These are phyloP conservation scores for Etheostoma spectabile DNA, from an alignment of 2,113 vertebrate species.

Conservation along the genomic window DNA sequence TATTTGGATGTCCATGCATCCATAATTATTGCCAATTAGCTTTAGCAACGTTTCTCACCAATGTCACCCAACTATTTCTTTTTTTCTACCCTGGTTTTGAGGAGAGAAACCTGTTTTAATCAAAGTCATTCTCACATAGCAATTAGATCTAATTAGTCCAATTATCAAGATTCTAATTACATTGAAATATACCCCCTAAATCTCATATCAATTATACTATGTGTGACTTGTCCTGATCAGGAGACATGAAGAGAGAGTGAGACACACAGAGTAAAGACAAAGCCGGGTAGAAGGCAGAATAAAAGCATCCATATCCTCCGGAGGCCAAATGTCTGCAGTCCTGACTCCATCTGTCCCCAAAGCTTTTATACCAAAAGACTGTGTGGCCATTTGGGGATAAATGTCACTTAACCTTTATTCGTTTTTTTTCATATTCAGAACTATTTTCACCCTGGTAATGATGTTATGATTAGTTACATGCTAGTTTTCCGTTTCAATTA, in stretches of 20 bases:
- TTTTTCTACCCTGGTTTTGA: slow-evolving; percentile 73
- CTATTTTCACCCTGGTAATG: slow-evolving; percentile 51
- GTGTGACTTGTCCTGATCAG: slow-evolving; percentile 83
- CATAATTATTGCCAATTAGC: slow-evolving; percentile 48
- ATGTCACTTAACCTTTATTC: slow-evolving; percentile 63
- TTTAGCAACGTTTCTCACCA: slow-evolving; percentile 61
- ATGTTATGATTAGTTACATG: slow-evolving; percentile 64
- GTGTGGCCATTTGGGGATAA: slow-evolving; percentile 55
- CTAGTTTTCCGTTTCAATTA: slow-evolving; percentile 32
- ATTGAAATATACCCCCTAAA: slow-evolving; percentile 87
- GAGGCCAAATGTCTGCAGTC: slow-evolving; percentile 66
- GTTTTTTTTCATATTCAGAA: slow-evolving; percentile 40
- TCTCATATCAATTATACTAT: slow-evolving; percentile 89
- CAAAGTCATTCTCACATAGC: slow-evolving; percentile 87
- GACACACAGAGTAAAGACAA: slow-evolving; percentile 67
- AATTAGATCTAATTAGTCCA: slow-evolving; percentile 90
- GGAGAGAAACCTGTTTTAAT: slow-evolving; percentile 86
- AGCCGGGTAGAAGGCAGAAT: slow-evolving; percentile 58
- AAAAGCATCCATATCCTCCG: slow-evolving; percentile 70
- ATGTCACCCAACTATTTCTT: slow-evolving; percentile 72
- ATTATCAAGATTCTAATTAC: slow-evolving; percentile 89
- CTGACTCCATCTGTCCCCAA: slow-evolving; percentile 57
- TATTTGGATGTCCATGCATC: slow-evolving; percentile 10
- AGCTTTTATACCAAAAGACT: slow-evolving; percentile 54
- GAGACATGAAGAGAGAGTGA: slow-evolving; percentile 66